Evolutionary conservation across 2,113 vertebrate genomes (phyloP).

Genomic region (Lichenostomus cassidix): DNA sequence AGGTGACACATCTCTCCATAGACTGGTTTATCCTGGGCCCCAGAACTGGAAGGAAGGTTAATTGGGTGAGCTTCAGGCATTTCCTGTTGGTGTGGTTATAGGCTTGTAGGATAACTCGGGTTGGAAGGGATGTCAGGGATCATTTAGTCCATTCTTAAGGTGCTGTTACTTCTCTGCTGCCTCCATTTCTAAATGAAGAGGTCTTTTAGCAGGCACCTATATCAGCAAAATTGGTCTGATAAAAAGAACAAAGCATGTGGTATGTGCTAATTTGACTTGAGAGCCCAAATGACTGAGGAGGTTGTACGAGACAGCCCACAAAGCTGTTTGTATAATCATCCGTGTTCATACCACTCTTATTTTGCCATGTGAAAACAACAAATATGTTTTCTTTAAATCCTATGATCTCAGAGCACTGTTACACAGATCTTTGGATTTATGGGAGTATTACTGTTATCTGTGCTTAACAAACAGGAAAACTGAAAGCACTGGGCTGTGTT

Average conservation of each 20-base stretch:
- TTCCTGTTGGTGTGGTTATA: conserved; percentile 17
- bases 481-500: neutral
- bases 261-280: neutral
- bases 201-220: neutral
- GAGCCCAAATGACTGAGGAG: neutral
- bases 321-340: neutral
- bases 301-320: neutral
- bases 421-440: neutral
- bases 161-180: neutral
- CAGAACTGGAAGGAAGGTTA: conserved; percentile 18
- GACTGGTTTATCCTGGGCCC: neutral
- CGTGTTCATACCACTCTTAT: neutral
- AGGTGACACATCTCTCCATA: neutral
- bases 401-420: neutral
- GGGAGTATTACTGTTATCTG: neutral
- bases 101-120: neutral
- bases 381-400: neutral
- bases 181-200: neutral
- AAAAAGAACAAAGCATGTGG: neutral
- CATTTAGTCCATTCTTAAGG: neutral
- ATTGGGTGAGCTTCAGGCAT: neutral
- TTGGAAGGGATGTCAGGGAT: neutral
- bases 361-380: neutral
- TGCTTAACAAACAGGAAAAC: neutral
- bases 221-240: neutral